phyloP scores from a whole-genome alignment of 2,888 invertebrate species.

The Andrena fulva region DNA sequence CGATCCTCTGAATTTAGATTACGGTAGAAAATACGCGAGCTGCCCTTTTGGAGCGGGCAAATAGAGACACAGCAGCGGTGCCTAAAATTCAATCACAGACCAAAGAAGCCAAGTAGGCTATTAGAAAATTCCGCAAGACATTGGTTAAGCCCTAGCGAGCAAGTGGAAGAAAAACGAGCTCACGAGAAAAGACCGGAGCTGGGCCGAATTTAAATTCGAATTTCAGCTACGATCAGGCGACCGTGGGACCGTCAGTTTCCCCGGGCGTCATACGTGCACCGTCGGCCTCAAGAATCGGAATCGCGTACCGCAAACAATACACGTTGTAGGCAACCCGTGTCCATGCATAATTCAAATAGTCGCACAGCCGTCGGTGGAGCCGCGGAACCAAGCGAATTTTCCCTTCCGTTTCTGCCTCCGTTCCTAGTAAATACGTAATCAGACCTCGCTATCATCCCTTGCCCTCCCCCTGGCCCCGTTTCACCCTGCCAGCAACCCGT shows the following conservation, averaged over 20 bases:
- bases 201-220: conserved; percentile 49
- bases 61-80: too few relatives aligned
- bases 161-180: background rate
- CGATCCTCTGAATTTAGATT: background rate
- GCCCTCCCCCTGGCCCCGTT: conserved; percentile 14
- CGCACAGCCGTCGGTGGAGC: conserved; percentile 80
- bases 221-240: conserved; percentile 49
- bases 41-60: too few relatives aligned
- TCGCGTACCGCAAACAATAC: conserved; percentile 83
- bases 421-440: conserved; percentile 84
- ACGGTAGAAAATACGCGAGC: too few relatives aligned
- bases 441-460: conserved; percentile 80
- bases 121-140: background rate
- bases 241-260: conserved; percentile 64
- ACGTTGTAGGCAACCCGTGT: conserved; percentile 83
- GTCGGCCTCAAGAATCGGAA: conserved; percentile 80
- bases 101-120: too few relatives aligned
- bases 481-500: conserved; percentile 42
- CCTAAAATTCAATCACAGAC: background rate
- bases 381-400: conserved; percentile 82
- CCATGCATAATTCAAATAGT: conserved; percentile 85
- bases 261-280: conserved; percentile 66
- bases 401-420: conserved; percentile 81
- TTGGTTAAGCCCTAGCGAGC: background rate
- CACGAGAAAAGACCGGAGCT: background rate